phyloP scores from a whole-genome alignment of 2,113 vertebrate species.

The Dipodomys spectabilis region DNA sequence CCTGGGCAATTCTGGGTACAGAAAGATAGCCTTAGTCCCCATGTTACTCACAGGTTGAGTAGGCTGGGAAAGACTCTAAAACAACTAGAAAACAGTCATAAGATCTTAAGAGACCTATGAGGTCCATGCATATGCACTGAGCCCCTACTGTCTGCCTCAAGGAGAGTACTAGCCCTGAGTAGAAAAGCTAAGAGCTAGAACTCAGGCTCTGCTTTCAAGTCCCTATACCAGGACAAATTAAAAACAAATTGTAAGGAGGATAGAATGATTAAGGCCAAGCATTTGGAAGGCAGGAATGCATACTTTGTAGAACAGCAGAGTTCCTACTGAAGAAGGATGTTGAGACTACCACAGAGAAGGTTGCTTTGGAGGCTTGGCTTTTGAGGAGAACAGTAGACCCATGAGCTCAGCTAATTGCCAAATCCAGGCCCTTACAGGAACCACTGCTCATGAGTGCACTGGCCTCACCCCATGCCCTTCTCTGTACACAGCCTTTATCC shows the following conservation, averaged over 20 bases:
- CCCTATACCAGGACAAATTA: too few relatives aligned
- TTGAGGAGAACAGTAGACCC: neutral
- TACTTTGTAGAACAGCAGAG: neutral
- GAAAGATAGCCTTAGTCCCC: neutral
- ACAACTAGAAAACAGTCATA: neutral
- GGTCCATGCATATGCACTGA: neutral
- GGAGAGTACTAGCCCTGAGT: too few relatives aligned
- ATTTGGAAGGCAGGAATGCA: neutral
- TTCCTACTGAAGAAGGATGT: neutral
- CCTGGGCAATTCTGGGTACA: neutral
- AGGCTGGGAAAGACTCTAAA: neutral
- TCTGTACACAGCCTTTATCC: neutral
- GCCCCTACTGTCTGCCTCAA: neutral
- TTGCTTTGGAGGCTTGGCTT: neutral
- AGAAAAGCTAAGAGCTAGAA: too few relatives aligned
- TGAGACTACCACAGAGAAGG: neutral
- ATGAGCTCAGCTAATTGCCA: neutral
- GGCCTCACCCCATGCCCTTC: neutral
- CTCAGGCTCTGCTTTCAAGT: too few relatives aligned
- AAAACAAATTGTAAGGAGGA: too few relatives aligned
- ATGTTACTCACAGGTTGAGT: neutral
- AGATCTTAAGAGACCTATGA: neutral
- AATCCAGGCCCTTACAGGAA: neutral
- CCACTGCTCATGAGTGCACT: neutral
- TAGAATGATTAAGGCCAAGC: neutral